These are phyloP conservation scores for Philotrypesis tridentata DNA, from an alignment of 1,140 invertebrate species.

Conservation along the genomic window DNA sequence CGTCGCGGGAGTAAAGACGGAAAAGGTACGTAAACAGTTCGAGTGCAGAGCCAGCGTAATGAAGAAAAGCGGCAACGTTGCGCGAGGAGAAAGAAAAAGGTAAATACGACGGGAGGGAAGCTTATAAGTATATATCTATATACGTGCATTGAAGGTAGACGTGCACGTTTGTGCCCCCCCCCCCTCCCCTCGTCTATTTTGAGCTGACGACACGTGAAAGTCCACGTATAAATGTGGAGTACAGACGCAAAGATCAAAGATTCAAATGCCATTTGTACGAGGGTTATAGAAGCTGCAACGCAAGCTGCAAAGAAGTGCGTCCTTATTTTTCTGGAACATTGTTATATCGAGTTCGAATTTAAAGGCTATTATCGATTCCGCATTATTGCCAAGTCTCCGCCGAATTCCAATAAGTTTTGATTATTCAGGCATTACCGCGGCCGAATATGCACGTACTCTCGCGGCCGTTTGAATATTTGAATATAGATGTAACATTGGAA, in stretches of 20 bases:
- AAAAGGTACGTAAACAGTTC: conserved; percentile 2
- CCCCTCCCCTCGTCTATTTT: background rate
- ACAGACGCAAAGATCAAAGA: background rate
- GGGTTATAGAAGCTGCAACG: too few species aligned
- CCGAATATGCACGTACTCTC: background rate
- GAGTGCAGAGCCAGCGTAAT: background rate
- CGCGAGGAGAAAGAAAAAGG: conserved; percentile 1
- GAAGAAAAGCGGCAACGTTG: background rate
- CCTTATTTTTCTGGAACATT: too few species aligned
- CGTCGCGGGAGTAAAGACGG: background rate
- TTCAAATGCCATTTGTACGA: background rate
- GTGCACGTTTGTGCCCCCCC: background rate
- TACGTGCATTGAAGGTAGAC: background rate
- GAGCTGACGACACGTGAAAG: background rate
- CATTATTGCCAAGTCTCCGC: background rate
- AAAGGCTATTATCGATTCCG: background rate
- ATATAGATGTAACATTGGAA: background rate
- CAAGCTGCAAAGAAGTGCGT: too few species aligned
- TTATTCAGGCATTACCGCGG: background rate
- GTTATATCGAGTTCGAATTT: background rate
- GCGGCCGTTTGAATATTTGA: background rate
- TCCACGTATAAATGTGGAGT: background rate
- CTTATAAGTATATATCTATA: background rate
- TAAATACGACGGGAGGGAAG: background rate
- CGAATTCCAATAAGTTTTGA: background rate